Conservation (phyloP, 92 coral and sea anemone genomes). For the Porites lobata region DNA sequence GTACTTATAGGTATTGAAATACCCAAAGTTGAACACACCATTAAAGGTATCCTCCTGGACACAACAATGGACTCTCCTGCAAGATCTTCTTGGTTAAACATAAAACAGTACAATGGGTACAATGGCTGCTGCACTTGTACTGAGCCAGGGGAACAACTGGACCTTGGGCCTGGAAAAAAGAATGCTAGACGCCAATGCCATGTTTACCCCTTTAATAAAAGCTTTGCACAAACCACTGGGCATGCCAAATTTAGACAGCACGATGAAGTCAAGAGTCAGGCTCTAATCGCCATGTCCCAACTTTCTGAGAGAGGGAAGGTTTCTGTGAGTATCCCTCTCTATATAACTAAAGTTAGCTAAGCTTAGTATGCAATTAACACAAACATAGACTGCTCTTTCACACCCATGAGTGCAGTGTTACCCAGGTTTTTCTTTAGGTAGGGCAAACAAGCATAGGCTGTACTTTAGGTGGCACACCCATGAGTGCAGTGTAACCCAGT, state of each 20-base stretch:
- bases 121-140: neutral
- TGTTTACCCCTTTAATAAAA: neutral
- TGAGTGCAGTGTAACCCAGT: too few relatives aligned
- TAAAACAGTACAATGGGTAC: constrained; percentile 22
- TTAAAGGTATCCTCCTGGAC: constrained; percentile 42
- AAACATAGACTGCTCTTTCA: too few relatives aligned
- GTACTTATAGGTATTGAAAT: too few relatives aligned
- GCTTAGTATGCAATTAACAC: too few relatives aligned
- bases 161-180: neutral
- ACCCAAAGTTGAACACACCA: neutral
- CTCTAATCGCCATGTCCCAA: neutral
- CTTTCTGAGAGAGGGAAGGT: too few relatives aligned
- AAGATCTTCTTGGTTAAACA: constrained; percentile 24
- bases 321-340: too few relatives aligned
- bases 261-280: neutral
- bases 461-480: too few relatives aligned
- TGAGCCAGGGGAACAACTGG: constrained; percentile 50
- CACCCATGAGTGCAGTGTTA: too few relatives aligned
- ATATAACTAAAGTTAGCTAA: too few relatives aligned
- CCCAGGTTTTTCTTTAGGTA: too few relatives aligned
- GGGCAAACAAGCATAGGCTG: too few relatives aligned
- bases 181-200: neutral
- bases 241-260: neutral
- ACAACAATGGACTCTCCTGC: constrained; percentile 56
- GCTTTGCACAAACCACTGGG: neutral